Conservation (phyloP, 2,888 invertebrate species). For the Linnaemya vulpina region DNA sequence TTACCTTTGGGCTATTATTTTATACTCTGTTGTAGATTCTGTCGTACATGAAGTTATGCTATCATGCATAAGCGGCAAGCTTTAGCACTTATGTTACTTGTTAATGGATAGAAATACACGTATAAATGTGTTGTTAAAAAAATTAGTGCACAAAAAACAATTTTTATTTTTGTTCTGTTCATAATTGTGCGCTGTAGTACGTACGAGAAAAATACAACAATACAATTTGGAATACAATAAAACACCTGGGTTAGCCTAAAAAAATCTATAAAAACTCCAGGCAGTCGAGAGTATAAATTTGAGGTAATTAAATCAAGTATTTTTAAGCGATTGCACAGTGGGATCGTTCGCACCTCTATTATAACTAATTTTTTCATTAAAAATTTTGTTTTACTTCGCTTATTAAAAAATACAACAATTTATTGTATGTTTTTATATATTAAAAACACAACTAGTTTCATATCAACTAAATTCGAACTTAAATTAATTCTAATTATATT, state of each 20-base stretch:
- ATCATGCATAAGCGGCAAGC: conserved; percentile 44
- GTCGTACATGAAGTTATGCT: conserved; percentile 3
- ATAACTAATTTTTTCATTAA: no score
- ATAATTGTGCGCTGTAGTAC: background rate
- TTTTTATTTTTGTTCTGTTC: conserved; percentile 23
- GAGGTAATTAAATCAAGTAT: conserved; percentile 49
- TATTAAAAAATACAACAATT: no score
- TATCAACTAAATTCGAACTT: no score
- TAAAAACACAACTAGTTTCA: no score
- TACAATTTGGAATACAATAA: conserved; percentile 32
- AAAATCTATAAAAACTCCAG: background rate
- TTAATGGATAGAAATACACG: conserved; percentile 31
- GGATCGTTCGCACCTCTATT: background rate
- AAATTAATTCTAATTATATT: no score
- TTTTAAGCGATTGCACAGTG: background rate
- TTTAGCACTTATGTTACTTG: conserved; percentile 55
- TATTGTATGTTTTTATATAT: no score
- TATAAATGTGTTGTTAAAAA: conserved; percentile 26
- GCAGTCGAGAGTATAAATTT: conserved; percentile 35
- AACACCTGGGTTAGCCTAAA: conserved; percentile 50
- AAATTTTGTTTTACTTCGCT: no score
- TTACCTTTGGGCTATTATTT: conserved; percentile 3
- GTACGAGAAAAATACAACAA: conserved; percentile 20
- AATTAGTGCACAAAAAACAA: background rate
- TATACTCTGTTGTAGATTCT: background rate